phyloP scores from a whole-genome alignment of 2,797 vertebrate species.

The Ficedula albicollis region DNA sequence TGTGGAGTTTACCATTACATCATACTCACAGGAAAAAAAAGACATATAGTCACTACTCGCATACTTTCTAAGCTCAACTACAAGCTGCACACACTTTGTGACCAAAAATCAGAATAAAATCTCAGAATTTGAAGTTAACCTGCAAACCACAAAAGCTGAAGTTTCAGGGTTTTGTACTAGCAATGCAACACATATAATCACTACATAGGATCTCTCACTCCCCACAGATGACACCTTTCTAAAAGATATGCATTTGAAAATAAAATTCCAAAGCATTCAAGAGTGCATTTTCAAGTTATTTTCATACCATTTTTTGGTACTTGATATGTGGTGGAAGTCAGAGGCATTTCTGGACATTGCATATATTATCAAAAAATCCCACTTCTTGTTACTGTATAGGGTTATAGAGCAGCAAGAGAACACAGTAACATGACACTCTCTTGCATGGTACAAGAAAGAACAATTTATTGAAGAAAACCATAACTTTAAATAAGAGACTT shows the following conservation, averaged over 20 bases:
- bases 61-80: not conserved
- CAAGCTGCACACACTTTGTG: not conserved
- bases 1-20: conserved; percentile 7
- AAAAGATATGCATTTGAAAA: not conserved
- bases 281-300: not conserved
- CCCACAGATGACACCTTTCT: not conserved
- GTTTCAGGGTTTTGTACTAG: not conserved
- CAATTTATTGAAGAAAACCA: too few species aligned
- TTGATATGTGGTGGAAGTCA: not conserved
- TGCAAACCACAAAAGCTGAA: not conserved
- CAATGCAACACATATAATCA: not conserved
- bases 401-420: too few species aligned
- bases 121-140: not conserved
- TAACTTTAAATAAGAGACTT: too few species aligned
- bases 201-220: not conserved
- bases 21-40: not conserved
- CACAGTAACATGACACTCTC: too few species aligned
- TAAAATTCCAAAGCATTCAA: not conserved
- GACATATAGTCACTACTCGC: not conserved
- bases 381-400: not conserved
- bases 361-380: not conserved
- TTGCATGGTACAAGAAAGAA: too few species aligned
- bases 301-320: not conserved
- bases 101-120: not conserved
- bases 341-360: not conserved